Evolutionary conservation across 2,113 vertebrate genomes (phyloP).

Genomic region (Diadophis punctatus): DNA sequence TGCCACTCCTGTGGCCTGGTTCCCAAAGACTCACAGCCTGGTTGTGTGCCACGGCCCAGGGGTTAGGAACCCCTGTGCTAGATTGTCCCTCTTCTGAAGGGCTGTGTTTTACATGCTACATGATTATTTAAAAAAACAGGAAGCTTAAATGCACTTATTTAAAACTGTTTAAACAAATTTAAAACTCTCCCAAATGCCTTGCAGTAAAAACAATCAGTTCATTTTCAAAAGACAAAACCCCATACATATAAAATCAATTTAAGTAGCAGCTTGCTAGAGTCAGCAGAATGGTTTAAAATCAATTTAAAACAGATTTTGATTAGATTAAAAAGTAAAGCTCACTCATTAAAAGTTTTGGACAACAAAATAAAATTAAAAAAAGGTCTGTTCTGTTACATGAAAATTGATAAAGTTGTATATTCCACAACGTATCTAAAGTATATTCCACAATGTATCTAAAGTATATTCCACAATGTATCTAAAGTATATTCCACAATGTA

Average conservation of each 20-base stretch:
- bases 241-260: not conserved
- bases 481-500: too few relatives aligned
- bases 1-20: rapidly evolving
- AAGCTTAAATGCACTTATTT: not conserved
- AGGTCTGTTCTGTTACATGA: not conserved
- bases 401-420: not conserved
- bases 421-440: not conserved
- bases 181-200: not conserved
- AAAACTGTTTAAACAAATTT: not conserved
- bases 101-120: not conserved
- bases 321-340: not conserved
- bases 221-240: not conserved
- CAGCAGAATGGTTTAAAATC: not conserved
- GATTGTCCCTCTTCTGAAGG: not conserved
- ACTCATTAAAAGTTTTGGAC: not conserved
- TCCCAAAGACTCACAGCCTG: not conserved
- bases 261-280: not conserved
- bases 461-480: too few relatives aligned
- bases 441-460: too few relatives aligned
- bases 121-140: not conserved
- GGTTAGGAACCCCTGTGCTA: not conserved
- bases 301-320: not conserved
- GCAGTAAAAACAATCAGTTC: not conserved
- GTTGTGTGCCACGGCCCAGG: not conserved
- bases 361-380: not conserved